Evolutionary conservation across 2,113 vertebrate species (phyloP).

Genomic region (Proteles cristata): DNA sequence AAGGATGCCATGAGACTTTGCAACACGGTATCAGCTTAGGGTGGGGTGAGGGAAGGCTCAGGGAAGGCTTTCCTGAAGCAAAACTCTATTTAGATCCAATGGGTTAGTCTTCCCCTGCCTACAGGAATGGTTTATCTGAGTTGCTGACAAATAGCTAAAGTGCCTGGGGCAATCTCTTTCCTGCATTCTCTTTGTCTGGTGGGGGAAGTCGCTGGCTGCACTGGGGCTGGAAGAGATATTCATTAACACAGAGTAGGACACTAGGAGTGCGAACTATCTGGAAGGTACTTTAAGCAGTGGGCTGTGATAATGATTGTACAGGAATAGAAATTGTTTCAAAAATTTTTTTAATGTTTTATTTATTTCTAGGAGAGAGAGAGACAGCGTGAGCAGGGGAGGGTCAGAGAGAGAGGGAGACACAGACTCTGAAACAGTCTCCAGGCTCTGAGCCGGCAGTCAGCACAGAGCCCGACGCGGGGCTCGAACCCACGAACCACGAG

Average conservation of each 20-base stretch:
- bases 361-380: no score
- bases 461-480: no score
- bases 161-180: not conserved
- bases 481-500: no score
- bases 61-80: constrained; percentile 5
- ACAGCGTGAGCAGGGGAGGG: no score
- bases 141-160: not conserved
- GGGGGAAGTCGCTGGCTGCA: not conserved
- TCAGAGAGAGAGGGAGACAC: no score
- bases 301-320: not conserved
- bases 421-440: no score
- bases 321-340: not conserved
- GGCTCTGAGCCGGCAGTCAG: no score
- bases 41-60: not conserved
- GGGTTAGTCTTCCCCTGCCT: not conserved
- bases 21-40: not conserved
- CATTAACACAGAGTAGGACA: not conserved
- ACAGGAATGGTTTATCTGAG: not conserved
- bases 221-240: not conserved
- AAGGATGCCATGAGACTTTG: not conserved
- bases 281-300: not conserved
- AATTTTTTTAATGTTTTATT: no score
- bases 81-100: not conserved
- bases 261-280: not conserved
- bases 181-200: not conserved